A percentile compares a stretch with the other conserved stretches of the same genome.
phyloP scores from a whole-genome alignment of 2,888 invertebrate genomes.

The Oligia fasciuncula region DNA sequence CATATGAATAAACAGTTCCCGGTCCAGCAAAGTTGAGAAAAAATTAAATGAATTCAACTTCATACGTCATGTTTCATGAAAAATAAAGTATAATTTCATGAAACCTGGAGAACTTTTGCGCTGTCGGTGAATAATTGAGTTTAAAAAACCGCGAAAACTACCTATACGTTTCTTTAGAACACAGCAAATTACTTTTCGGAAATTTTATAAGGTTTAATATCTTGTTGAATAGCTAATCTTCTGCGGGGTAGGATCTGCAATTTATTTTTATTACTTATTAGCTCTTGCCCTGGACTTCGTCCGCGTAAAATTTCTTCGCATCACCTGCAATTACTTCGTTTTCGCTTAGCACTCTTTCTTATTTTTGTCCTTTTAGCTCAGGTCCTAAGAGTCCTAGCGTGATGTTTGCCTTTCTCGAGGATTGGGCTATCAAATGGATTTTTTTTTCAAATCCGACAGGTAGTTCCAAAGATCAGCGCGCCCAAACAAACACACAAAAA shows the following conservation, averaged over 20 bases:
- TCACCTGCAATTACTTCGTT: neutral
- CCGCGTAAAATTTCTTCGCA: neutral
- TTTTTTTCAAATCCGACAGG: neutral
- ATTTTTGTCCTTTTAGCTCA: neutral
- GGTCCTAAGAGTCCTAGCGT: neutral
- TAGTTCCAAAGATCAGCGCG: neutral
- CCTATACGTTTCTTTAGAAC: neutral
- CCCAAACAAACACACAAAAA: no score
- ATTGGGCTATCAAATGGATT: neutral
- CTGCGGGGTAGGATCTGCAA: neutral
- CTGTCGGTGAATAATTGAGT: conserved; percentile 20
- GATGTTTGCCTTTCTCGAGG: neutral
- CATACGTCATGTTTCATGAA: conserved; percentile 15
- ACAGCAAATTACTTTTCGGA: neutral
- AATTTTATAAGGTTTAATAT: neutral
- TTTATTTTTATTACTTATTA: no score
- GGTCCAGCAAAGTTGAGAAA: neutral
- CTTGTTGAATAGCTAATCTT: neutral
- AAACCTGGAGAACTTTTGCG: neutral
- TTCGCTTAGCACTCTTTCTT: no score
- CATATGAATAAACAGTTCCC: conserved; percentile 19
- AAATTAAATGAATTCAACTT: conserved; percentile 13
- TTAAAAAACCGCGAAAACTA: neutral
- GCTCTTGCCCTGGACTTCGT: no score
- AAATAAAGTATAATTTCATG: conserved; percentile 19